These are phyloP conservation scores for Equus przewalskii DNA, from an alignment of 2,113 vertebrate species.

Conservation along the genomic window DNA sequence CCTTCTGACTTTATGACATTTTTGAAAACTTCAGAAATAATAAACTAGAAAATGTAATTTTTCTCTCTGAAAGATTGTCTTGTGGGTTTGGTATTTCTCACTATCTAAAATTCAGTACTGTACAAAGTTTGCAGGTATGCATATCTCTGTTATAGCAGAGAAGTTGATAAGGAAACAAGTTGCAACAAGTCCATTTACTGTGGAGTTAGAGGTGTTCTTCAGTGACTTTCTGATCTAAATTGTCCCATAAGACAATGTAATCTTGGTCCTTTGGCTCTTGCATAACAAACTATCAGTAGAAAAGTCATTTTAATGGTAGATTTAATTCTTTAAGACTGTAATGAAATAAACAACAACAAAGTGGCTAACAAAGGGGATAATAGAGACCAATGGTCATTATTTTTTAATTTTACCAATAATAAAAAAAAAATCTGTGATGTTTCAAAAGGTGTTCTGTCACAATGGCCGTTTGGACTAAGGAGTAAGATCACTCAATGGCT, in stretches of 20 bases:
- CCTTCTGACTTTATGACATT: constrained; percentile 77
- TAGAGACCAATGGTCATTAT: neutral
- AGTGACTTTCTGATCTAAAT: neutral
- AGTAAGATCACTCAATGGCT: neutral
- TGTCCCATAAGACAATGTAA: neutral
- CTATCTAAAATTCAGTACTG: neutral
- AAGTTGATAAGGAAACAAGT: constrained; percentile 23
- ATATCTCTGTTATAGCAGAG: neutral
- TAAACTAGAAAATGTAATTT: constrained; percentile 76
- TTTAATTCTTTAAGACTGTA: neutral
- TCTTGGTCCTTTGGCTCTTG: neutral
- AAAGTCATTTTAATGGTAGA: neutral
- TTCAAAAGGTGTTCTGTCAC: neutral
- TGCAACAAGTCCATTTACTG: neutral
- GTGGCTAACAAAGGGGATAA: neutral
- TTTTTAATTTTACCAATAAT: neutral
- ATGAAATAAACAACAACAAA: neutral
- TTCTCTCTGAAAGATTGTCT: constrained; percentile 31
- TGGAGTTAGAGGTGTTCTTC: neutral
- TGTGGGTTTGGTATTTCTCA: neutral
- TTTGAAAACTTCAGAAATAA: constrained; percentile 79
- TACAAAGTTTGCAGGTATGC: constrained; percentile 6
- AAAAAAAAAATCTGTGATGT: neutral
- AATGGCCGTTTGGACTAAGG: neutral
- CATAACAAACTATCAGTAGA: neutral